A percentile compares a stretch with the other conserved stretches of the same genome.
Evolutionary conservation across 2,113 vertebrate species (phyloP).

Genomic region (Mobula birostris): DNA sequence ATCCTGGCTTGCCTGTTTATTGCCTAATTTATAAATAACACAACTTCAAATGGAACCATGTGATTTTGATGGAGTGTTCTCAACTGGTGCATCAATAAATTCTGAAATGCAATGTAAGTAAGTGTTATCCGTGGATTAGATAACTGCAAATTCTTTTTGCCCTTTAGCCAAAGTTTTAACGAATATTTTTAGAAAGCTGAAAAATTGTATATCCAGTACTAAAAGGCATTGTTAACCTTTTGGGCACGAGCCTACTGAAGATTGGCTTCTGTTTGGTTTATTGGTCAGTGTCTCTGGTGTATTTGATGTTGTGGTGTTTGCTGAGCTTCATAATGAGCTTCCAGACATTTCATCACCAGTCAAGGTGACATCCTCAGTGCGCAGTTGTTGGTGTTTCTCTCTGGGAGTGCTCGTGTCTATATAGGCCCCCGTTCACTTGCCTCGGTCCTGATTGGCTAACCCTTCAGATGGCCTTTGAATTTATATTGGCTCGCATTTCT

Average conservation of each 20-base stretch:
- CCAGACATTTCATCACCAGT: too few species aligned
- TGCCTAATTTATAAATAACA: background rate
- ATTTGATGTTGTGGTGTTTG: background rate
- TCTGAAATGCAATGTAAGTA: background rate
- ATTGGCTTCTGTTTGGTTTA: background rate
- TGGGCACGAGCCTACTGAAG: background rate
- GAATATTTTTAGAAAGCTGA: background rate
- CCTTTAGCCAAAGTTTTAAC: background rate
- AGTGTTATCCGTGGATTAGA: background rate
- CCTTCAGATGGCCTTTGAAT: too few species aligned
- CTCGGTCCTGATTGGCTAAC: too few species aligned
- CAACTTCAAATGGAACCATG: background rate
- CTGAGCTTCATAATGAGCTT: too few species aligned
- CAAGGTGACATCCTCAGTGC: too few species aligned
- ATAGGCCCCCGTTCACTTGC: too few species aligned
- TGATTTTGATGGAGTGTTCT: background rate
- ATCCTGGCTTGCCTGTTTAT: background rate
- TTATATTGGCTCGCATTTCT: too few species aligned
- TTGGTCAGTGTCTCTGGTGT: background rate
- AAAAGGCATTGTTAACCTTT: background rate
- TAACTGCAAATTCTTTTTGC: background rate
- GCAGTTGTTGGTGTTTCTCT: too few species aligned
- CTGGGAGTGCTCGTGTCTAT: too few species aligned
- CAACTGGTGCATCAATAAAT: background rate
- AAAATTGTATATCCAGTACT: background rate